These are phyloP conservation scores for Anser cygnoides DNA, from an alignment of 2,113 vertebrate species.

Conservation along the genomic window DNA sequence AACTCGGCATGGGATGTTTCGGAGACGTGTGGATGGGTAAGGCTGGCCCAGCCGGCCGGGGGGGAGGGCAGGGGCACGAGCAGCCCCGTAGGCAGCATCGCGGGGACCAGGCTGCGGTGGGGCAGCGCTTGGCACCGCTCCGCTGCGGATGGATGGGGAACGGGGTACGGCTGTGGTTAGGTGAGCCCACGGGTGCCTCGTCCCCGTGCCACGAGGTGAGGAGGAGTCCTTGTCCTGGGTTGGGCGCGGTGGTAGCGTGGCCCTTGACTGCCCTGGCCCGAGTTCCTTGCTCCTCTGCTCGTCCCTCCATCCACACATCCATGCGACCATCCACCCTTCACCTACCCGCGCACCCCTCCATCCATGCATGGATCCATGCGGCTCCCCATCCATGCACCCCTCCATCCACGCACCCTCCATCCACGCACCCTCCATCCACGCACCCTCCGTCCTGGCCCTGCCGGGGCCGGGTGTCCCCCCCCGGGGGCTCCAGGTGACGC, in stretches of 20 bases:
- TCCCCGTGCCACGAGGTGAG: background rate
- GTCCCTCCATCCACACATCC: background rate
- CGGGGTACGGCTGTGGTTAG: background rate
- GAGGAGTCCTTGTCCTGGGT: background rate
- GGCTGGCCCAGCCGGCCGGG: conserved; percentile 1
- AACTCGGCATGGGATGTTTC: conserved; percentile 95
- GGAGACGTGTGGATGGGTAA: conserved; percentile 98
- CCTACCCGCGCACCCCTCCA: too few relatives aligned
- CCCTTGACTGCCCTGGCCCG: background rate
- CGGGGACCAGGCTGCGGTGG: background rate
- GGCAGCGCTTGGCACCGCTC: background rate
- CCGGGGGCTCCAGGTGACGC: background rate
- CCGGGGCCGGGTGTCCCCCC: background rate
- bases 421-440: background rate
- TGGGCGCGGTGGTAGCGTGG: background rate
- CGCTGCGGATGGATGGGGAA: background rate
- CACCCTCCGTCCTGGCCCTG: background rate
- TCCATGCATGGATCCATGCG: too few relatives aligned
- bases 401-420: background rate
- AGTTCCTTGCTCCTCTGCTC: background rate
- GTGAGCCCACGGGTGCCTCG: background rate
- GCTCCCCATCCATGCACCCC: too few relatives aligned
- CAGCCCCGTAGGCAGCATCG: background rate
- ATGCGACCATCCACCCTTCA: too few relatives aligned
- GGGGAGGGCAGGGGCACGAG: too few relatives aligned